Evolutionary conservation across 1,140 invertebrate genomes (phyloP).

Genomic region (Dreissena rostriformis): DNA sequence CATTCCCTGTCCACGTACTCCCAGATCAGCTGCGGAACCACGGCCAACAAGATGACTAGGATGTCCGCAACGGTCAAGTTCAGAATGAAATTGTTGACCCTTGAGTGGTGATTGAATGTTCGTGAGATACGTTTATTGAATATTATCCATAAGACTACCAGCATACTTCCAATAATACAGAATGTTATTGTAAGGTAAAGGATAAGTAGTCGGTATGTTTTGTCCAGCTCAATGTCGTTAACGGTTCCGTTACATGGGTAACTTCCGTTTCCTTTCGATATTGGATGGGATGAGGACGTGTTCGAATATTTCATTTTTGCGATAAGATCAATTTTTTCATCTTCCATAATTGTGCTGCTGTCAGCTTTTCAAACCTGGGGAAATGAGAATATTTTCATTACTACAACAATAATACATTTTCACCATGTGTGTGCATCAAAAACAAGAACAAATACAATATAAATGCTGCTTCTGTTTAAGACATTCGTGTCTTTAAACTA

Average conservation of each 20-base stretch:
- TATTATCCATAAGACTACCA: constrained; percentile 74
- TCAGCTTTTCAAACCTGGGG: too few relatives aligned
- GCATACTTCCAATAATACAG: constrained; percentile 68
- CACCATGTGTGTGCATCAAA: too few relatives aligned
- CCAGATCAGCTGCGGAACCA: constrained; percentile 79
- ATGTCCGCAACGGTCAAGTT: constrained; percentile 80
- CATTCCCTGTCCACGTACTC: constrained; percentile 79
- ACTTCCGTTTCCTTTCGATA: too few relatives aligned
- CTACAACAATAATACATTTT: too few relatives aligned
- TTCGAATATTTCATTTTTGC: too few relatives aligned
- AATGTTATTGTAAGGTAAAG: constrained; percentile 68
- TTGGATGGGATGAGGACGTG: too few relatives aligned
- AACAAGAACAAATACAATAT: too few relatives aligned
- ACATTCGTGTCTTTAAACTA: too few relatives aligned
- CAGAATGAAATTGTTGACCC: constrained; percentile 78
- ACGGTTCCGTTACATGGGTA: constrained; percentile 43
- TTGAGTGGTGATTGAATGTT: constrained; percentile 60
- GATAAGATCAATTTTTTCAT: too few relatives aligned
- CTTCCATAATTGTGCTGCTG: too few relatives aligned
- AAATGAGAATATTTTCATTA: too few relatives aligned
- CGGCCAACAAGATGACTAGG: constrained; percentile 76
- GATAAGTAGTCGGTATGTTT: constrained; percentile 60
- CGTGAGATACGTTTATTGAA: constrained; percentile 68
- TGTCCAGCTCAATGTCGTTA: constrained; percentile 67
- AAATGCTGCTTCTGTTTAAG: too few relatives aligned